phyloP scores from a whole-genome alignment of 2,113 vertebrate genomes.

The Marmota flaviventris region DNA sequence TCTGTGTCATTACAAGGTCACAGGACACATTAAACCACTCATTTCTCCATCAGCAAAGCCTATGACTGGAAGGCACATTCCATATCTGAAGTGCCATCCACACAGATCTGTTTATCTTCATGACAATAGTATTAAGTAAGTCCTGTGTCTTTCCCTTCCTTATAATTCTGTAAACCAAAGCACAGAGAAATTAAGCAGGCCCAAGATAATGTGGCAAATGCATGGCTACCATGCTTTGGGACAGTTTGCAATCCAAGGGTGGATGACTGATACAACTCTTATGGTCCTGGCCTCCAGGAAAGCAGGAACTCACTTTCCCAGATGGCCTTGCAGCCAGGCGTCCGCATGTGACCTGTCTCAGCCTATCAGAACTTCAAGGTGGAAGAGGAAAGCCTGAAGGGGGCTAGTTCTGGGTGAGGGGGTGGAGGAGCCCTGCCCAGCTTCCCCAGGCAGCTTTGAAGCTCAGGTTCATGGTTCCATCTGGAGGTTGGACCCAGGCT shows the following conservation, averaged over 20 bases:
- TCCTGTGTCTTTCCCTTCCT: neutral
- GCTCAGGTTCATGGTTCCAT: neutral
- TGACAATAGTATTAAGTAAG: neutral
- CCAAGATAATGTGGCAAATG: neutral
- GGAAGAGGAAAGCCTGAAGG: neutral
- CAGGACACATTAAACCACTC: neutral
- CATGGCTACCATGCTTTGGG: neutral
- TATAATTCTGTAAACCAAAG: neutral
- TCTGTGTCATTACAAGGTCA: neutral
- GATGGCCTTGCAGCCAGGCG: neutral
- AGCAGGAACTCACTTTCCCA: neutral
- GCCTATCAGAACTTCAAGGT: neutral
- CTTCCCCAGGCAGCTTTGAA: neutral
- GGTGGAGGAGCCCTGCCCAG: neutral
- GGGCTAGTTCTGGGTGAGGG: neutral
- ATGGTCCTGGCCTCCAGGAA: neutral
- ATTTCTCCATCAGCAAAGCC: neutral
- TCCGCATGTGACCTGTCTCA: neutral
- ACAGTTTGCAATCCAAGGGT: neutral
- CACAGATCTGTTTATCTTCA: neutral
- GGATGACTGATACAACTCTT: neutral
- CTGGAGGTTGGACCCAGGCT: neutral
- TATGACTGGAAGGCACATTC: neutral
- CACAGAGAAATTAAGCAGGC: neutral
- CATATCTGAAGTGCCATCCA: fast-evolving